These are phyloP conservation scores for Laticauda laticaudata DNA, from an alignment of 2,113 vertebrate species.

Conservation along the genomic window DNA sequence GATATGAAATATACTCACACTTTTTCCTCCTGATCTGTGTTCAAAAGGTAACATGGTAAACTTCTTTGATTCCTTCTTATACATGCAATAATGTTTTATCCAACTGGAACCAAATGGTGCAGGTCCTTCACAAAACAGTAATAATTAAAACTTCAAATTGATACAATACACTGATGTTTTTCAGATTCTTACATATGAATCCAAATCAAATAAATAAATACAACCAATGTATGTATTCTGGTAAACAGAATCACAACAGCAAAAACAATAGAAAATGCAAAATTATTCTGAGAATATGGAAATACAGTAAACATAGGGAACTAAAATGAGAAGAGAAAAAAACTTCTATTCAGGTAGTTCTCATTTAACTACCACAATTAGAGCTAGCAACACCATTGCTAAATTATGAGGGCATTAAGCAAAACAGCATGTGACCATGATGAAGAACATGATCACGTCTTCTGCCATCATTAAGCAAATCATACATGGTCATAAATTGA, in stretches of 20 bases:
- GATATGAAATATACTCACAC: constrained; percentile 74
- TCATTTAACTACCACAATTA: not conserved
- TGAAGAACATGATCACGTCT: not conserved
- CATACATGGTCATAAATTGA: not conserved
- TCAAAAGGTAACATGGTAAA: constrained; percentile 94
- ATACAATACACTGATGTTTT: not conserved
- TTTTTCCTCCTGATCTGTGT: constrained; percentile 91
- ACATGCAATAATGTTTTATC: constrained; percentile 96
- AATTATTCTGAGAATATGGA: not conserved
- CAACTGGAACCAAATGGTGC: constrained; percentile 97
- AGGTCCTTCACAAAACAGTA: constrained; percentile 75
- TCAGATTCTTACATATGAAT: not conserved
- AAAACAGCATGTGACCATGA: not conserved
- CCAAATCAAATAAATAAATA: not conserved
- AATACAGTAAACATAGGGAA: not conserved
- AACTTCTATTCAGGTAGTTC: not conserved
- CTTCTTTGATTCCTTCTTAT: constrained; percentile 91
- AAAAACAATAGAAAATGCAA: not conserved
- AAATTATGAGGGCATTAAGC: not conserved
- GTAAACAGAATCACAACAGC: not conserved
- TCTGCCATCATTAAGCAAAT: not conserved
- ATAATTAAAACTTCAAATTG: not conserved
- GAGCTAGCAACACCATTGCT: not conserved
- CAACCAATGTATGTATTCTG: not conserved
- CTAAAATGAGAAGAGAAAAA: not conserved